Evolutionary conservation across 1,140 invertebrate species (phyloP).

Genomic region (Chironomus tepperi): DNA sequence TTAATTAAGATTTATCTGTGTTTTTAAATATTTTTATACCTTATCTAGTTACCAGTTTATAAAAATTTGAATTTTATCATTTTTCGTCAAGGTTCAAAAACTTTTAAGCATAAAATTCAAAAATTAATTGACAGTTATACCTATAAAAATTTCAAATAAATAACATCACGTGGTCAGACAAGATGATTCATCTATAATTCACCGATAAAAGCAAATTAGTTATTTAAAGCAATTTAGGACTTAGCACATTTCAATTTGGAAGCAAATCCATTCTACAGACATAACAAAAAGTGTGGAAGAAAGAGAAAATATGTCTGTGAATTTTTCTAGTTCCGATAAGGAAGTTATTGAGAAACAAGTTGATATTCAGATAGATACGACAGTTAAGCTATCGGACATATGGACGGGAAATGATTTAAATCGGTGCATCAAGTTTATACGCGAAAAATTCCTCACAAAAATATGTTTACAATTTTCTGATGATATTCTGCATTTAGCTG

Average conservation of each 20-base stretch:
- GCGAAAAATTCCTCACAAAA: slow-evolving; percentile 41
- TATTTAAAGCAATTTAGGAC: no score
- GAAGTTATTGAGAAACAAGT: not conserved
- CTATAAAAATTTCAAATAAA: no score
- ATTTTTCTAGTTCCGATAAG: not conserved
- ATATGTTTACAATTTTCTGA: slow-evolving; percentile 90
- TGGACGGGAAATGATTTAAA: not conserved
- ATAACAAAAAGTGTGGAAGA: not conserved
- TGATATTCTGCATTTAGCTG: slow-evolving; percentile 59
- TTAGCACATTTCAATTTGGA: not conserved
- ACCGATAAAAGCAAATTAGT: no score
- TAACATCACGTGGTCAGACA: no score
- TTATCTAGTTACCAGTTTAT: no score
- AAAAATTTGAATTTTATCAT: no score
- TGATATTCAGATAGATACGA: not conserved
- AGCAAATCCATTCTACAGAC: not conserved
- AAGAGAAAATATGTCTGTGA: slow-evolving; percentile 3
- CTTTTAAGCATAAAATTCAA: no score
- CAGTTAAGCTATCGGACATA: not conserved
- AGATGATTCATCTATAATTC: no score
- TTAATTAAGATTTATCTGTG: no score
- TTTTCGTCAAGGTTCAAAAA: no score
- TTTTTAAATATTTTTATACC: no score
- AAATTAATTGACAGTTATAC: no score
- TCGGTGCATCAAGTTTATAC: not conserved